These are phyloP conservation scores for Trichechus manatus DNA, from an alignment of 2,113 vertebrate species.

Conservation along the genomic window DNA sequence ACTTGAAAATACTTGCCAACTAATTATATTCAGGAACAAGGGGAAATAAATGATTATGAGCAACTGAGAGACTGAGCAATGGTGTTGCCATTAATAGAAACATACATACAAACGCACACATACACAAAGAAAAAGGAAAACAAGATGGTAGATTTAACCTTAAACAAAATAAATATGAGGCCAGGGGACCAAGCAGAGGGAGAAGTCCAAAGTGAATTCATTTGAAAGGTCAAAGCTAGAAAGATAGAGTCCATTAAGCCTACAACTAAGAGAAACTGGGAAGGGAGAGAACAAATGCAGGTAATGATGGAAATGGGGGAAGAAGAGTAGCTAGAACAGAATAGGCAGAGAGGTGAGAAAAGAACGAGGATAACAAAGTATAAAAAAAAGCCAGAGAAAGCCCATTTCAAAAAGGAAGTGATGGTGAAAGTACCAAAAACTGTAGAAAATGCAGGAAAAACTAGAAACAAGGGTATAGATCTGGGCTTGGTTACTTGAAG, in stretches of 20 bases:
- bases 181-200: not conserved
- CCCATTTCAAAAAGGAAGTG: not conserved
- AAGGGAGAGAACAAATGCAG: not conserved
- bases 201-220: not conserved
- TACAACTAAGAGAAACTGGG: not conserved
- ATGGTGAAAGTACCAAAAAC: not conserved
- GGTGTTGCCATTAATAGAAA: not conserved
- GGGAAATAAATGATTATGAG: not conserved
- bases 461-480: not conserved
- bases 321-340: not conserved
- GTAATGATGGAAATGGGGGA: not conserved
- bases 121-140: not conserved
- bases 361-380: not conserved
- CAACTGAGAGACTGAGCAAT: not conserved
- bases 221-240: not conserved
- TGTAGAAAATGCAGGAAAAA: not conserved
- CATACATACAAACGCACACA: not conserved
- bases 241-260: not conserved
- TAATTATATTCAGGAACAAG: not conserved
- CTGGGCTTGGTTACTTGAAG: not conserved
- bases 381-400: not conserved
- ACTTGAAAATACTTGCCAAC: not conserved
- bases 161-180: conserved; percentile 22
- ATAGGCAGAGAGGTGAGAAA: not conserved
- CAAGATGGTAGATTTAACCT: not conserved